Percentiles rank a stretch among this genome's conserved stretches.
Evolutionary conservation across 2,888 invertebrate genomes (phyloP).

Genomic region (Ashinkailepas kermadecensis): DNA sequence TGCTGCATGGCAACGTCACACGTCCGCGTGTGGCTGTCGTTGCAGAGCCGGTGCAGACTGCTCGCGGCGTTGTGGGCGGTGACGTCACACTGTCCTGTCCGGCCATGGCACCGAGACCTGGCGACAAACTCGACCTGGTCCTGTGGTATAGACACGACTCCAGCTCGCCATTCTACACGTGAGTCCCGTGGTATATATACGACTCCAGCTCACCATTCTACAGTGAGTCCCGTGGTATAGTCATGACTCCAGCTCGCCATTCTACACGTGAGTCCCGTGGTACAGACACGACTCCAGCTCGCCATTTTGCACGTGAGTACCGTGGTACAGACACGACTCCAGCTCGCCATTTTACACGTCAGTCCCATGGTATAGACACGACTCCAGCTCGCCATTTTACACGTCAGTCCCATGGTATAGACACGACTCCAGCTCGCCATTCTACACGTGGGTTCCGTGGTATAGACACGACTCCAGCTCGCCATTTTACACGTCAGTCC

Average conservation of each 20-base stretch:
- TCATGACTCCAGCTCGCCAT: background rate
- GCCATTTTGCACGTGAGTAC: background rate
- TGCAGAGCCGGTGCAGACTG: background rate
- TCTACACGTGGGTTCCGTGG: no score
- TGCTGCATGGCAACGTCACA: no score
- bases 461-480: no score
- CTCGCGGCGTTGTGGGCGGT: background rate
- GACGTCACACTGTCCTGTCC: background rate
- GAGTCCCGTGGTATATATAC: background rate
- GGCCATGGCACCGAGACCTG: background rate
- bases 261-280: background rate
- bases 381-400: no score
- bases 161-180: slow-evolving; percentile 18
- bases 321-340: background rate
- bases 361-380: background rate
- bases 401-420: background rate
- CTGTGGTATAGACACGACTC: slow-evolving; percentile 15
- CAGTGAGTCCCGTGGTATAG: background rate
- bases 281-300: slow-evolving; percentile 13
- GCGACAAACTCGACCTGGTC: slow-evolving; percentile 3
- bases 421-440: no score
- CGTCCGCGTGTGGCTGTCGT: background rate
- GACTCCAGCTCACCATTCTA: slow-evolving; percentile 11
- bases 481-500: no score
- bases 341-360: background rate